Evolutionary conservation across 2,113 vertebrate species (phyloP).

Genomic region (Grallaria varia): DNA sequence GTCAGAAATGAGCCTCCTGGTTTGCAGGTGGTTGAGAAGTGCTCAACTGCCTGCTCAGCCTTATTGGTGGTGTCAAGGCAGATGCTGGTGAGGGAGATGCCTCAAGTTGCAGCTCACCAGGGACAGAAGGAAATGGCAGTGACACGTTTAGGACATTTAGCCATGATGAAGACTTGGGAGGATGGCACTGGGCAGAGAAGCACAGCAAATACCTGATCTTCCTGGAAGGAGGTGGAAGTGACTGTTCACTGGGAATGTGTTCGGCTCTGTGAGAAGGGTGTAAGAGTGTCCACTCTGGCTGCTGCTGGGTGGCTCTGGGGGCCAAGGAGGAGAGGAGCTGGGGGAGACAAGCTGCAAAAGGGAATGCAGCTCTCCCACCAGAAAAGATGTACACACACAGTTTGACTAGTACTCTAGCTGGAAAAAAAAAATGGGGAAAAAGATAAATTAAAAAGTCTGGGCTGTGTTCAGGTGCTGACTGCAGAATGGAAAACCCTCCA

Average conservation of each 20-base stretch:
- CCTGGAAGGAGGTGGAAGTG: not conserved
- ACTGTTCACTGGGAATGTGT: not conserved
- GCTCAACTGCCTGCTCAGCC: not conserved
- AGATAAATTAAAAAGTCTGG: not conserved
- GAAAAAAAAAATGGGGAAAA: fast-evolving
- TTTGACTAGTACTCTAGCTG: not conserved
- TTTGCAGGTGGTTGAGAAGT: not conserved
- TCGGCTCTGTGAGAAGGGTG: not conserved
- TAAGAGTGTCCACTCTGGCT: not conserved
- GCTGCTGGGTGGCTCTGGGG: not conserved
- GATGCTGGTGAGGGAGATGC: not conserved
- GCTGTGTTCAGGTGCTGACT: not conserved
- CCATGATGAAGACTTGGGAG: not conserved
- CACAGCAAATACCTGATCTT: not conserved
- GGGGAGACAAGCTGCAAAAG: not conserved
- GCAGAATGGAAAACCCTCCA: not conserved
- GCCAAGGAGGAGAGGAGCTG: not conserved
- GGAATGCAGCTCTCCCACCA: not conserved
- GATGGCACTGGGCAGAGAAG: not conserved
- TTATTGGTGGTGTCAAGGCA: not conserved
- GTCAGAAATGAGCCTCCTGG: not conserved
- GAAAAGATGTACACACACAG: fast-evolving
- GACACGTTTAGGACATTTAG: fast-evolving
- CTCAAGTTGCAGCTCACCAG: not conserved
- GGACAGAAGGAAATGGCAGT: not conserved